Conservation (phyloP, 1,140 invertebrate species). For the Drosophila bocqueti region DNA sequence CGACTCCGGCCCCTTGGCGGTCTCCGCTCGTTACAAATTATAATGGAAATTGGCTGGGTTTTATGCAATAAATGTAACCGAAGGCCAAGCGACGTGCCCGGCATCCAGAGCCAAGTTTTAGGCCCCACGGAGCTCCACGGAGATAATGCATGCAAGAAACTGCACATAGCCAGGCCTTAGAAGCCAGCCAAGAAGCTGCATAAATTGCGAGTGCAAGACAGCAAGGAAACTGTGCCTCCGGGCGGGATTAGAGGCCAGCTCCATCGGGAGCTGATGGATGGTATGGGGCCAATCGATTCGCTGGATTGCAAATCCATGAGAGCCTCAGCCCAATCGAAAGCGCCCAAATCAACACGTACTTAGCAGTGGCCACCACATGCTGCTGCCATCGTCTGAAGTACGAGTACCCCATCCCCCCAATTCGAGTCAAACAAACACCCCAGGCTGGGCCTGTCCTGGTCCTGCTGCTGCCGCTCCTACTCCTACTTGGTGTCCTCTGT, state of each 20-base stretch:
- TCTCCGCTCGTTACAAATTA: conserved; percentile 61
- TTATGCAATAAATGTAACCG: conserved; percentile 81
- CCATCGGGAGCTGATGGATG: conserved; percentile 35
- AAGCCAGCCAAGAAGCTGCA: conserved; percentile 55
- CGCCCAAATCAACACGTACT: conserved; percentile 79
- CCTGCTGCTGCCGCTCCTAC: conserved; percentile 14
- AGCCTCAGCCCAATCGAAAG: conserved; percentile 60
- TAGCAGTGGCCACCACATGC: conserved; percentile 64
- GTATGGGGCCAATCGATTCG: conserved; percentile 45
- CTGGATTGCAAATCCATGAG: conserved; percentile 42
- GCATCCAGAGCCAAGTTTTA: conserved; percentile 55
- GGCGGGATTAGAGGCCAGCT: conserved; percentile 65
- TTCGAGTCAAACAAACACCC: conserved; percentile 43
- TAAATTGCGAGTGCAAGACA: conserved; percentile 55
- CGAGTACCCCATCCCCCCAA: conserved; percentile 4
- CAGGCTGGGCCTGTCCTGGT: conserved; percentile 17
- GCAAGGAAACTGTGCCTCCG: conserved; percentile 49
- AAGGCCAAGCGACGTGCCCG: conserved; percentile 68
- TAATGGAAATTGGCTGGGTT: conserved; percentile 73
- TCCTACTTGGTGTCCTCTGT: conserved; percentile 33
- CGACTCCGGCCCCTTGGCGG: conserved; percentile 28
- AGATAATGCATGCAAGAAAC: conserved; percentile 68
- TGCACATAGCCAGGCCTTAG: conserved; percentile 35
- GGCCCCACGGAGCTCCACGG: conserved; percentile 32
- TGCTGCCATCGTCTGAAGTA: conserved; percentile 21